These are phyloP conservation scores for Ormyrus thymus DNA, from an alignment of 2,888 invertebrate genomes.

Conservation along the genomic window DNA sequence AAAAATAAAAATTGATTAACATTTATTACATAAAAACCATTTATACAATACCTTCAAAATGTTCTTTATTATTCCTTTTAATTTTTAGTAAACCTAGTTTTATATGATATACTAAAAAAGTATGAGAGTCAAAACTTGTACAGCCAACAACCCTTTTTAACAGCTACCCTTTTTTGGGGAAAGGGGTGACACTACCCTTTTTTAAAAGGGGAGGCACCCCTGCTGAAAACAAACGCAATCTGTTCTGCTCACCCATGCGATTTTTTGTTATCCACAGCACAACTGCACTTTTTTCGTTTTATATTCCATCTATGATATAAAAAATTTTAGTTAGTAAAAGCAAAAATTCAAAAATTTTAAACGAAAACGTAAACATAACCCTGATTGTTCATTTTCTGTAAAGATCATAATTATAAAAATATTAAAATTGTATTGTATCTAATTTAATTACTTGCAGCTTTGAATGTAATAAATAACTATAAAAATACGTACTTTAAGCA, in stretches of 20 bases:
- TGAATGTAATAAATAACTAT: too few relatives aligned
- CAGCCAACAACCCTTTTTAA: slow-evolving; percentile 65
- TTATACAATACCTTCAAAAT: too few relatives aligned
- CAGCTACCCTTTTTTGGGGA: slow-evolving; percentile 66
- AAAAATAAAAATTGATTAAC: slow-evolving; percentile 11
- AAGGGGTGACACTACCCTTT: slow-evolving; percentile 69
- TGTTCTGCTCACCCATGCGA: slow-evolving; percentile 17
- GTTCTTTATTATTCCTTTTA: too few relatives aligned
- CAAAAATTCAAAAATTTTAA: slow-evolving; percentile 7
- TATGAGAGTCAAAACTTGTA: slow-evolving; percentile 61
- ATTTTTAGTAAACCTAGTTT: background rate
- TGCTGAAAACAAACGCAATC: slow-evolving; percentile 38
- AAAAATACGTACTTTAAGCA: too few relatives aligned
- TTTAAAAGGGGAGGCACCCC: slow-evolving; percentile 56
- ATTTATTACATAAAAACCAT: background rate
- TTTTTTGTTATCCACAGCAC: slow-evolving; percentile 33
- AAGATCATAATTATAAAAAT: too few relatives aligned
- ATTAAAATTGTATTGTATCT: too few relatives aligned
- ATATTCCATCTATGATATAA: background rate
- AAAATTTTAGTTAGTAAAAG: background rate
- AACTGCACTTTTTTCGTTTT: background rate
- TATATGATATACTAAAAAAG: slow-evolving; percentile 30
- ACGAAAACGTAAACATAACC: slow-evolving; percentile 40
- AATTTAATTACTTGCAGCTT: too few relatives aligned
- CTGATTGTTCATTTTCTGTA: background rate